Evolutionary conservation across 2,113 vertebrate genomes (phyloP).

Genomic region (Atlantisia rogersi): DNA sequence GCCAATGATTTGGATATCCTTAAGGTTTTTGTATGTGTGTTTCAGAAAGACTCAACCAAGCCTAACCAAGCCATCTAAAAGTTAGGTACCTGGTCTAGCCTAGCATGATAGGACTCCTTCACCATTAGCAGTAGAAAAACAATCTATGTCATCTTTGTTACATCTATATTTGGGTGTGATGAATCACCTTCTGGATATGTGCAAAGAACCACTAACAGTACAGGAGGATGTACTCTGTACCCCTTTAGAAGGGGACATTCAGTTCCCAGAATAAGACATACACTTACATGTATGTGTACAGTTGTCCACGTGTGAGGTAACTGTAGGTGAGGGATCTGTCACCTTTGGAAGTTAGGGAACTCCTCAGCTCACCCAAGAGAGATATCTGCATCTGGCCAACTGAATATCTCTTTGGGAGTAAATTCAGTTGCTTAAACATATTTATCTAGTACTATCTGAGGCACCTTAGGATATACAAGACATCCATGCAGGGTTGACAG

Average conservation of each 20-base stretch:
- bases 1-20: neutral
- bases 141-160: neutral
- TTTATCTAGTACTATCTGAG: neutral
- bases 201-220: neutral
- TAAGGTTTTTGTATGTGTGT: too few relatives aligned
- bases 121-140: neutral
- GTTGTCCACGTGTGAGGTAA: neutral
- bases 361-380: neutral
- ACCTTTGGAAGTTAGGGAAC: neutral
- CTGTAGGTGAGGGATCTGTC: neutral
- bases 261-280: neutral
- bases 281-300: neutral
- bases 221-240: neutral
- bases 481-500: neutral
- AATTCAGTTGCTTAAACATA: neutral
- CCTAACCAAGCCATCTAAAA: neutral
- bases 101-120: neutral
- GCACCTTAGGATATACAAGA: neutral
- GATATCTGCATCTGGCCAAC: neutral
- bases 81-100: neutral
- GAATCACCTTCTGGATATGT: neutral
- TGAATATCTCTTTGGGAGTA: neutral
- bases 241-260: neutral
- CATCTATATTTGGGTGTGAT: neutral
- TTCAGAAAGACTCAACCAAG: neutral